phyloP scores from a whole-genome alignment of 2,797 vertebrate genomes.

The Artibeus jamaicensis region DNA sequence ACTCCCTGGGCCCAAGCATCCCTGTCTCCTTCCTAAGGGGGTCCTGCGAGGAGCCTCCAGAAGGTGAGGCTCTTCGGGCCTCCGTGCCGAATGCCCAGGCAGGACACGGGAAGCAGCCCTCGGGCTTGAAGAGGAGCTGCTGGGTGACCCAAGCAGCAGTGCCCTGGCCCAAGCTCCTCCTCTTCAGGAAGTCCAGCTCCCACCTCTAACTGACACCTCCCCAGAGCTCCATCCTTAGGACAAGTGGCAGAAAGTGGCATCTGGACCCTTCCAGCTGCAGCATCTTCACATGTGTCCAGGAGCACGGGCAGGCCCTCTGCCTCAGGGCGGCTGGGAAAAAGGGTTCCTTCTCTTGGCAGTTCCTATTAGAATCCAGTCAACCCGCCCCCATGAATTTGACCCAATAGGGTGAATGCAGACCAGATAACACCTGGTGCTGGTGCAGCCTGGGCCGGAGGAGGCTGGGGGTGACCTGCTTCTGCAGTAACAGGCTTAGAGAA shows the following conservation, averaged over 20 bases:
- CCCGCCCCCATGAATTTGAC: neutral
- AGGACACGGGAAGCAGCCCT: neutral
- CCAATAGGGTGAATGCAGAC: neutral
- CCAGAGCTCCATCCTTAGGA: too few species aligned
- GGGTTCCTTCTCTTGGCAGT: neutral
- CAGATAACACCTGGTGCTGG: neutral
- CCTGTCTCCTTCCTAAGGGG: neutral
- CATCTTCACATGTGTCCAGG: accelerated
- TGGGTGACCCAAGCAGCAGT: neutral
- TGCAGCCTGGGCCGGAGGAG: neutral
- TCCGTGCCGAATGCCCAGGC: accelerated
- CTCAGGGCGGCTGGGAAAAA: neutral
- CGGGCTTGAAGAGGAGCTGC: accelerated
- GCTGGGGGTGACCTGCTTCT: neutral
- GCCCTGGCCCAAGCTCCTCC: neutral
- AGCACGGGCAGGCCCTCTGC: neutral
- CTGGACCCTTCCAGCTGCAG: neutral
- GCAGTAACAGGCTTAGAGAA: slow-evolving; percentile 17
- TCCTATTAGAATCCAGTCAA: neutral
- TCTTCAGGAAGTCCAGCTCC: neutral
- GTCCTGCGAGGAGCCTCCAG: neutral
- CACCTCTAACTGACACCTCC: neutral
- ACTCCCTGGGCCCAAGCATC: neutral
- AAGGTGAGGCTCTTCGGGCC: neutral
- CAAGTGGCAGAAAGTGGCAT: neutral